Base-by-base conservation (phyloP, 2,113 vertebrate genomes). In the Baryphthengus martii region DNA sequence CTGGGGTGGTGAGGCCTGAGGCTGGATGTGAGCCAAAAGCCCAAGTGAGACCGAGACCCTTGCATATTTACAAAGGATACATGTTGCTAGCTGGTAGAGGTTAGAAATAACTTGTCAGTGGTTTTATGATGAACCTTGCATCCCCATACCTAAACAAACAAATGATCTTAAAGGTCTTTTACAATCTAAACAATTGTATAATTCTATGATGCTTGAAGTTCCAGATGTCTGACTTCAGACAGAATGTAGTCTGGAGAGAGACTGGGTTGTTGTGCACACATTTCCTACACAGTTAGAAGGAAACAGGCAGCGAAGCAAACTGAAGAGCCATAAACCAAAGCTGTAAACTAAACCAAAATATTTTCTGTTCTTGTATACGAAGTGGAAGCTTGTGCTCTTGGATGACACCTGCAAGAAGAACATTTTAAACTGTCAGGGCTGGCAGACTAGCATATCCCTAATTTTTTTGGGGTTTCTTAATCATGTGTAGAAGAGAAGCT, bases 191-290 rank as follows among this genome's bases (percentile, higher is more conserved):
- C 53, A 56, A 56, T 56, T 56, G 17, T 33, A 56, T 33, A 9
- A 33, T 56, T 33, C 53, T 56, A 17, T 44, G 19, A 42, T 7
- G 6, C 9, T 59, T 61, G 58, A 2, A 3, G 7, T 87, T 87
- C 42, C 61, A 52, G 37, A 24, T 21, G 5, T 19, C n/a, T 55
- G 42, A 56, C 21, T 87, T 33, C 10, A 2, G 9, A 10, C 3
- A 6, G 9, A 72, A 19, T 4, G 7, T 11, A 17, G 44, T 37
- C 33, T 47, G 49, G 44, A 68, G 70, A 56, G 42, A 75, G 20
- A 44, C 23, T 15, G 25, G 8, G 35, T 8, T 42, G 28, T 29
- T 85, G 17, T 0, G 0, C 0, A 0, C 1, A 7, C 6, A 7
- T 85, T 91, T 85, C n/a, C 42, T 49, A 17, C 42, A 10, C 11